Conservation (phyloP, 2,113 vertebrate species). For the Octodon degus region DNA sequence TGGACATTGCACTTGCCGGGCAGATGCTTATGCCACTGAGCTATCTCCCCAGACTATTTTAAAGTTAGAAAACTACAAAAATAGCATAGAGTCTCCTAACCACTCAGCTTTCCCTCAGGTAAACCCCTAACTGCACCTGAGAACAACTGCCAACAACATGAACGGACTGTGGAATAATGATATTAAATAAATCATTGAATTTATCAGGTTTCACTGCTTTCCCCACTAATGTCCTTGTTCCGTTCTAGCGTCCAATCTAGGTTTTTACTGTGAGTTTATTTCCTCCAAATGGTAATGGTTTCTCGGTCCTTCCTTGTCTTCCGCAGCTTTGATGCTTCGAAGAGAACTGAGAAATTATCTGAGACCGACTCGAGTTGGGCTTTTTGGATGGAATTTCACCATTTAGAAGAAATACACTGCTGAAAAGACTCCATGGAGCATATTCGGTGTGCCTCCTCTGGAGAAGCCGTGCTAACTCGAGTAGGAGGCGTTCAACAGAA, state of each 20-base stretch:
- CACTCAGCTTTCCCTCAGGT: not conserved
- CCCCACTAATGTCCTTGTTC: not conserved
- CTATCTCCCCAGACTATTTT: not conserved
- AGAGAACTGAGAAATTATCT: not conserved
- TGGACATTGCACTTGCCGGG: too few relatives aligned
- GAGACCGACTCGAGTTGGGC: not conserved
- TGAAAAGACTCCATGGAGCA: not conserved
- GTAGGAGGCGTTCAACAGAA: not conserved
- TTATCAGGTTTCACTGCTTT: not conserved
- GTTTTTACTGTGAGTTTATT: not conserved
- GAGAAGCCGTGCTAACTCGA: not conserved
- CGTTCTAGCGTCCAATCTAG: not conserved
- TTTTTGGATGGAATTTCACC: not conserved
- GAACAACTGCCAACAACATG: not conserved
- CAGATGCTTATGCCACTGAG: too few relatives aligned
- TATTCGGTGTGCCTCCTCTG: not conserved
- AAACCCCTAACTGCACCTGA: not conserved
- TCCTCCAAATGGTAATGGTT: not conserved
- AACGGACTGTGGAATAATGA: not conserved
- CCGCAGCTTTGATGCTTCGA: not conserved
- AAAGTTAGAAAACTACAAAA: constrained; percentile 11
- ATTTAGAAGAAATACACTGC: not conserved
- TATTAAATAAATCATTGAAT: not conserved
- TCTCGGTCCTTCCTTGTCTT: not conserved
- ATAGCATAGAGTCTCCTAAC: not conserved